Evolutionary conservation across 2,888 invertebrate genomes (phyloP).

Genomic region (Apodemia duryi): DNA sequence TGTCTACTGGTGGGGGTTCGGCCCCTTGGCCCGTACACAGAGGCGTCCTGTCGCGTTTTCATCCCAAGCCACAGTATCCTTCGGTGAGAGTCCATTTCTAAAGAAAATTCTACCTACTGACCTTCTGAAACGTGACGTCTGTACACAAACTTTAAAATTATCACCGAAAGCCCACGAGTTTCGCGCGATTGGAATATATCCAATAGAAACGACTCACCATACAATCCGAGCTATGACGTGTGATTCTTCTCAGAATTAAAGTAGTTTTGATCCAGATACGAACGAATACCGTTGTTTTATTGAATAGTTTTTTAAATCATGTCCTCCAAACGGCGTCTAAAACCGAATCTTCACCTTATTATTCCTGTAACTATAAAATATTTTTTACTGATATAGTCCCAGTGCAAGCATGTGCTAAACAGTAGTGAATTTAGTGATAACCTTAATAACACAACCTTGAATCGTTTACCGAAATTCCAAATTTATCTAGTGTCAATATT

Average conservation of each 20-base stretch:
- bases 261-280: slow-evolving; percentile 55
- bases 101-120: slow-evolving; percentile 44
- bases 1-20: slow-evolving; percentile 78
- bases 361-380: slow-evolving; percentile 70
- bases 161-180: slow-evolving; percentile 59
- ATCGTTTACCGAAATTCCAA: slow-evolving; percentile 35
- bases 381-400: slow-evolving; percentile 56
- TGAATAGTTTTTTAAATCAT: slow-evolving; percentile 39
- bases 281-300: slow-evolving; percentile 40
- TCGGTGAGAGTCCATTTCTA: slow-evolving; percentile 64
- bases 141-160: slow-evolving; percentile 66
- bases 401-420: slow-evolving; percentile 43
- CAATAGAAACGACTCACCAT: slow-evolving; percentile 64
- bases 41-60: slow-evolving; percentile 73
- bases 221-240: slow-evolving; percentile 62
- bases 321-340: slow-evolving; percentile 65
- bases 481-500: slow-evolving; percentile 23
- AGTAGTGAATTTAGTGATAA: slow-evolving; percentile 50
- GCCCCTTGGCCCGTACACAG: slow-evolving; percentile 88
- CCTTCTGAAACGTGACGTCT: slow-evolving; percentile 58
- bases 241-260: slow-evolving; percentile 64
- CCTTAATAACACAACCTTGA: slow-evolving; percentile 38
- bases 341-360: slow-evolving; percentile 68
- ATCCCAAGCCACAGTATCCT: slow-evolving; percentile 60
- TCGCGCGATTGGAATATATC: slow-evolving; percentile 72